Evolutionary conservation across 2,888 invertebrate species (phyloP), one percentile per base, ranked within the genome.

Genomic region (Isoperla grammatica): DNA sequence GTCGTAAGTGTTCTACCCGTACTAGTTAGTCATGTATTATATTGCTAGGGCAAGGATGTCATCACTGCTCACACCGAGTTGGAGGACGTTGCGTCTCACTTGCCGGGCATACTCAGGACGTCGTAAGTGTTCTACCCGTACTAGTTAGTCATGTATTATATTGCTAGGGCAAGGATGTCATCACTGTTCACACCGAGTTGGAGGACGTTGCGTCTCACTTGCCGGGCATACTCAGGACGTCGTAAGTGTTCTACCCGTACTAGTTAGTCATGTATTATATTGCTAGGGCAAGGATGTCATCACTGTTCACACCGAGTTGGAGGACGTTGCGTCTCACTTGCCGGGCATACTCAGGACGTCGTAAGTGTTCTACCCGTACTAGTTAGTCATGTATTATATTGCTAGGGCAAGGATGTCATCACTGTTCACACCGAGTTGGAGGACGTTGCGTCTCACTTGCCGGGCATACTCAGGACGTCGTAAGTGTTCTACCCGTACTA

Each of bases 401-500:
- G n/a, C n/a, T n/a, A 59, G 50, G 50, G 39, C 8, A 71, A 73
- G 45, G 67, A 68, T 46, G 60, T 73, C 48, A 70, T 77, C 20
- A 65, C 68, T 1, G 67, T 74, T 13, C 71, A 69, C 56, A 71
- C 71, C 2, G 71, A 73, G 48, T 72, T 75, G 62, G 65, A 69
- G 8, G 67, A 69, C 43, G 68, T 71, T 8, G 67, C 69, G 11
- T 71, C 73, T 40, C 68, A 73, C 55, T 72, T 78, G 48, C 71
- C 76, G 2, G 69, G 71, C 19, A 68, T 75, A 1, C 55, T 78
- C 17, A 69, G 71, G 59, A 67, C 75, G 65, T 74, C 75, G 78
- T 78, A 70, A 73, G 73, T 67, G n/a, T n/a, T n/a, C n/a, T n/a
- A n/a, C n/a, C n/a, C n/a, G n/a, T n/a, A n/a, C n/a, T n/a, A n/a